Conservation (phyloP, 2,797 vertebrate genomes). For the Tympanoctomys barrerae region DNA sequence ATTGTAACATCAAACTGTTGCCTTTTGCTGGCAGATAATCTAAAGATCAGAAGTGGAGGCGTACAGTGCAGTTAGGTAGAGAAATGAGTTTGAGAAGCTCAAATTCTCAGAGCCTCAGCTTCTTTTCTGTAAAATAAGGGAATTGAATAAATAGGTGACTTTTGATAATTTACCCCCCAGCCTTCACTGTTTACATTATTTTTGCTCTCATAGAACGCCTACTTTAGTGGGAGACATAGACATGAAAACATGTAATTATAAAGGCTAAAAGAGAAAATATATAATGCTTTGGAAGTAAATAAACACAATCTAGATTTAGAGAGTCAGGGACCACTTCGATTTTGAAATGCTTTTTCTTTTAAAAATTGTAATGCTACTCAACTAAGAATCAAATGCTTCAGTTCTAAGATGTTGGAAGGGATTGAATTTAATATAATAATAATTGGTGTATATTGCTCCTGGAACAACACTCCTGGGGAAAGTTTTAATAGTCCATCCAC, state of each 20-base stretch:
- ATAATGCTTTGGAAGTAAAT: neutral
- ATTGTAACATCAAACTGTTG: neutral
- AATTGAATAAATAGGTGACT: neutral
- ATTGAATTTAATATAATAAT: conserved; percentile 2
- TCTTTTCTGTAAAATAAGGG: neutral
- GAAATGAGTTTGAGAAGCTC: neutral
- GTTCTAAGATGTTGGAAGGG: neutral
- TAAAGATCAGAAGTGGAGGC: neutral
- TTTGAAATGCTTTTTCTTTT: neutral
- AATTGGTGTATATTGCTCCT: neutral
- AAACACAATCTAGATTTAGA: conserved; percentile 15
- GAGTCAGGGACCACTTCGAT: neutral
- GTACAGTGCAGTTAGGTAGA: rapidly evolving
- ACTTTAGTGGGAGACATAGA: neutral
- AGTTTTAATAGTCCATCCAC: conserved; percentile 23
- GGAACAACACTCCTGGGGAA: neutral
- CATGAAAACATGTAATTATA: neutral
- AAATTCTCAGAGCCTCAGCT: neutral
- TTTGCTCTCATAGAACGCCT: neutral
- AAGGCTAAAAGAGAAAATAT: conserved; percentile 12
- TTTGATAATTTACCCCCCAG: neutral
- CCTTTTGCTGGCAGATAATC: neutral
- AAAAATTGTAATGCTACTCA: neutral
- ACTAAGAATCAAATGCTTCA: neutral
- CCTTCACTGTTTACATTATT: neutral